A percentile compares a stretch with the other conserved stretches of the same genome.
Conservation (phyloP, 2,113 vertebrate genomes). For the Gracilinanus agilis region DNA sequence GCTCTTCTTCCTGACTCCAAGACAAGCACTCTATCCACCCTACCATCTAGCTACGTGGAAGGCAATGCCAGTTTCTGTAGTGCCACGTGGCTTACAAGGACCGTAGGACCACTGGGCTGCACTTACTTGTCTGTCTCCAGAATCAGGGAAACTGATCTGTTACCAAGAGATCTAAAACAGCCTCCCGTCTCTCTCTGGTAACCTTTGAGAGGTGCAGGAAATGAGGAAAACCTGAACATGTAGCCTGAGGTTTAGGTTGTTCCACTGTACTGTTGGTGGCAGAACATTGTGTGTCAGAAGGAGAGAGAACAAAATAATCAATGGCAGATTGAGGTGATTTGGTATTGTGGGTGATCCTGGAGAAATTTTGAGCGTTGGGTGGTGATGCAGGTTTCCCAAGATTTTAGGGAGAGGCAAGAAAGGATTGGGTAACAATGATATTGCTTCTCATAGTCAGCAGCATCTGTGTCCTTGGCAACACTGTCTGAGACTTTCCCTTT, state of each 20-base stretch:
- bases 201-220: too few relatives aligned
- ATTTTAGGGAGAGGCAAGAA: not conserved
- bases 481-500: not conserved
- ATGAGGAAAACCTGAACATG: not conserved
- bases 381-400: not conserved
- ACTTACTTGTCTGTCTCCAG: too few relatives aligned
- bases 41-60: too few relatives aligned
- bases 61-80: too few relatives aligned
- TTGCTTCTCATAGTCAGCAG: not conserved
- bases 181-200: too few relatives aligned
- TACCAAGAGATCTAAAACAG: too few relatives aligned
- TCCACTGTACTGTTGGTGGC: not conserved
- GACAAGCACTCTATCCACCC: too few relatives aligned
- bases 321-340: not conserved
- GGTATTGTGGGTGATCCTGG: not conserved
- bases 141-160: too few relatives aligned
- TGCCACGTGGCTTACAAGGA: too few relatives aligned
- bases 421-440: not conserved
- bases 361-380: not conserved
- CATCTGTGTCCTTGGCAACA: not conserved
- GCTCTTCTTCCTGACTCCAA: too few relatives aligned
- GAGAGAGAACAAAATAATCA: not conserved
- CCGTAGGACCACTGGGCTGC: too few relatives aligned
- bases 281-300: not conserved
- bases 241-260: not conserved